Evolutionary conservation across 23 tunicate genomes (phyloP).

Genomic region (Clavelina lepadiformis): DNA sequence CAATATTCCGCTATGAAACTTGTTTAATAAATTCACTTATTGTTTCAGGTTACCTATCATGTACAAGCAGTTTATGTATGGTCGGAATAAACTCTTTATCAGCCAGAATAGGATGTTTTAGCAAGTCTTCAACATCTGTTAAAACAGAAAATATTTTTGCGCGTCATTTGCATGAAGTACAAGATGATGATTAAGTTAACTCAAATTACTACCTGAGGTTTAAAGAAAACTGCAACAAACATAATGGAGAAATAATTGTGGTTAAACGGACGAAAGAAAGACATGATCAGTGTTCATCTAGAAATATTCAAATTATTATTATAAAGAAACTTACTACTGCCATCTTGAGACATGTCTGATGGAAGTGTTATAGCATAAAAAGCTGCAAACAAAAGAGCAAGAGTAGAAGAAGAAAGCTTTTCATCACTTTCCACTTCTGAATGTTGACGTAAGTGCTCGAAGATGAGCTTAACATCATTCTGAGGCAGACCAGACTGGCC

Average conservation of each 20-base stretch:
- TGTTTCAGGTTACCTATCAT: slow-evolving; percentile 6
- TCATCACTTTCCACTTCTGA: slow-evolving; percentile 47
- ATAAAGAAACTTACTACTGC: no score
- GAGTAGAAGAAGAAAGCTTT: slow-evolving; percentile 28
- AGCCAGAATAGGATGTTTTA: slow-evolving; percentile 46
- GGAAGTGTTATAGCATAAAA: slow-evolving; percentile 62
- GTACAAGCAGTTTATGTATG: slow-evolving; percentile 42
- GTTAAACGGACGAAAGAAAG: no score
- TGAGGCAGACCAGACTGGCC: slow-evolving; percentile 68
- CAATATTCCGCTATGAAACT: background rate
- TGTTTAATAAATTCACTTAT: background rate
- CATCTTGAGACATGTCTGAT: slow-evolving; percentile 10
- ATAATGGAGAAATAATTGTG: no score
- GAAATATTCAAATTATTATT: background rate
- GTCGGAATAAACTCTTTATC: slow-evolving; percentile 44
- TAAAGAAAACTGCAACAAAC: no score
- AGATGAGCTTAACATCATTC: slow-evolving; percentile 35
- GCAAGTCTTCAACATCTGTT: slow-evolving; percentile 35
- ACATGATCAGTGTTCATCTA: no score
- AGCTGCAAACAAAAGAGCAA: slow-evolving; percentile 56
- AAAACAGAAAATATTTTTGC: no score
- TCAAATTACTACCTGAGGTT: no score
- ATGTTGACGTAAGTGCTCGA: slow-evolving; percentile 44
- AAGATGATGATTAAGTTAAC: no score
- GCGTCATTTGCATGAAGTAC: no score